A percentile compares a stretch with the other conserved stretches of the same genome.
Evolutionary conservation across 1,140 invertebrate species (phyloP).

Genomic region (Mizuhopecten yessoensis): DNA sequence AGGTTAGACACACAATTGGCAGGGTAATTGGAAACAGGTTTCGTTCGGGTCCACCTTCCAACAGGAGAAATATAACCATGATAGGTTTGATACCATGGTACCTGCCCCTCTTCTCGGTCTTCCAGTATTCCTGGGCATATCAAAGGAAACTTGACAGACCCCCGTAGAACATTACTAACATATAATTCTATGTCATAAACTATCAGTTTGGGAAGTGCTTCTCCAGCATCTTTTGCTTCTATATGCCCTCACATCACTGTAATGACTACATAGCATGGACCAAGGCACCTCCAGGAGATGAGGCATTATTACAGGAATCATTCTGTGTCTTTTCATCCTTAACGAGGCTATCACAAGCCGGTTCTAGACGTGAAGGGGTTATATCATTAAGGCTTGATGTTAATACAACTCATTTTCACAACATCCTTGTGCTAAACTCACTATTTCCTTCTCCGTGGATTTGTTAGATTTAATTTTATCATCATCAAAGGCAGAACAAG

Average conservation of each 20-base stretch:
- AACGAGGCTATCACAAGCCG: neutral
- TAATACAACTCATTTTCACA: slow-evolving; percentile 6
- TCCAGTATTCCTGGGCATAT: neutral
- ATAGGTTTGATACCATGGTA: neutral
- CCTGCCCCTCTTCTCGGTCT: neutral
- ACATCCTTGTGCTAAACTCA: slow-evolving; percentile 16
- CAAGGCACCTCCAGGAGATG: neutral
- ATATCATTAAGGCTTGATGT: neutral
- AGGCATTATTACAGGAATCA: neutral
- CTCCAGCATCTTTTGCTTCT: neutral
- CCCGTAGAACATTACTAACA: neutral
- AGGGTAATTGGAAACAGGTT: slow-evolving; percentile 12
- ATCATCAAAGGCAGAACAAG: neutral
- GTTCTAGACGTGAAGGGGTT: neutral
- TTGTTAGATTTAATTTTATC: slow-evolving; percentile 35
- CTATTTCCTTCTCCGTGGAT: neutral
- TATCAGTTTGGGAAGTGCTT: neutral
- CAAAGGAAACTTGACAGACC: neutral
- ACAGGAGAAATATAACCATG: neutral
- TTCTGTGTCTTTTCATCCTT: slow-evolving; percentile 18
- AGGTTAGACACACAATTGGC: neutral
- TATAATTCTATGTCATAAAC: neutral
- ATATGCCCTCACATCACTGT: neutral
- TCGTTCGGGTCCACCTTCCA: neutral
- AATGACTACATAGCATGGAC: neutral